Evolutionary conservation across 2,113 vertebrate species (phyloP).

Genomic region (Cygnus atratus): DNA sequence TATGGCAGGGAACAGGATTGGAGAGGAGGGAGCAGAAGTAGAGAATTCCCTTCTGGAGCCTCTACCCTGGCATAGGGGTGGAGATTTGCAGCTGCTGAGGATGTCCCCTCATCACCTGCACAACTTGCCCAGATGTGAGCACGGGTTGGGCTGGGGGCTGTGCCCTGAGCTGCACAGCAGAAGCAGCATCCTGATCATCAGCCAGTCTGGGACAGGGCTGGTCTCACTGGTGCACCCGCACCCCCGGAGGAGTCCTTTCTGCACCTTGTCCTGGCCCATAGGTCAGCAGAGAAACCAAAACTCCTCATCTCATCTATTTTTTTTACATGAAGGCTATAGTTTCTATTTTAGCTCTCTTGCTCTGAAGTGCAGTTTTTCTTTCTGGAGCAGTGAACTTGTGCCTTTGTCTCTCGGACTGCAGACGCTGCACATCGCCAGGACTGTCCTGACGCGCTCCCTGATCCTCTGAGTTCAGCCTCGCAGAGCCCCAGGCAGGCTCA

Average conservation of each 20-base stretch:
- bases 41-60: not conserved
- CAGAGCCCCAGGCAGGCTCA: not conserved
- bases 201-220: not conserved
- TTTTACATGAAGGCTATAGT: not conserved
- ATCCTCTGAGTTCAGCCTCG: not conserved
- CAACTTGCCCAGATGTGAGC: not conserved
- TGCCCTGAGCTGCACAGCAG: not conserved
- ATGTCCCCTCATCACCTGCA: not conserved
- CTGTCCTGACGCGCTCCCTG: not conserved
- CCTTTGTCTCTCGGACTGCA: not conserved
- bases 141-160: not conserved
- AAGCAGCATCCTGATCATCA: not conserved
- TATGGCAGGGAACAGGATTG: not conserved
- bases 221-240: not conserved
- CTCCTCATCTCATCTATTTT: not conserved
- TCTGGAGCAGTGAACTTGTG: not conserved
- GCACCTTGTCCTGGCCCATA: not conserved
- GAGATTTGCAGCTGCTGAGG: not conserved
- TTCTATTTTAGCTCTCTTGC: not conserved
- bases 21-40: not conserved
- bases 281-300: not conserved
- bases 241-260: not conserved
- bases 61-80: not conserved
- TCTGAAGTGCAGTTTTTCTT: not conserved
- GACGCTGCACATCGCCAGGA: not conserved